phyloP scores from a whole-genome alignment of 2,113 vertebrate genomes.

The Bos indicus region DNA sequence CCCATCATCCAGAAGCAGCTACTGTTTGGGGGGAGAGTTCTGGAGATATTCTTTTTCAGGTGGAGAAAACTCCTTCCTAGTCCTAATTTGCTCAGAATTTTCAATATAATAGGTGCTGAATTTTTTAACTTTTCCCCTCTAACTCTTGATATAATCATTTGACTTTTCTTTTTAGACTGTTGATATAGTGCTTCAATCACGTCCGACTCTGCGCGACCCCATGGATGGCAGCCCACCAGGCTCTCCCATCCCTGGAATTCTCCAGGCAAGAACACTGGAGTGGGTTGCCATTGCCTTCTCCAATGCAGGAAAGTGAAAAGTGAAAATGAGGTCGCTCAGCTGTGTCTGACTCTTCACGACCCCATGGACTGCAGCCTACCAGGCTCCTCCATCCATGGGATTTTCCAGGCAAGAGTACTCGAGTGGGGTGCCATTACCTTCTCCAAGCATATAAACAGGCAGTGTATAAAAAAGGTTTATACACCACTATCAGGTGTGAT shows the following conservation, averaged over 20 bases:
- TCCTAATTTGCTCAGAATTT: neutral
- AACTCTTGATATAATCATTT: neutral
- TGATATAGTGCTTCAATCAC: neutral
- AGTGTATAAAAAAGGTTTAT: neutral
- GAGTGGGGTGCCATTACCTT: neutral
- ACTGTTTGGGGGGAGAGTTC: neutral
- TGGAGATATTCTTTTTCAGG: neutral
- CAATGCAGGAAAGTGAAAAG: neutral
- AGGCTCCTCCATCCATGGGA: neutral
- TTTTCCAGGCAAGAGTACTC: neutral
- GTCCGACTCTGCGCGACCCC: fast-evolving
- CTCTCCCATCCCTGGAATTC: neutral
- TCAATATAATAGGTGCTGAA: neutral
- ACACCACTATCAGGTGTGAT: neutral
- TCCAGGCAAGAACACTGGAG: neutral
- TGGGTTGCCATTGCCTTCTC: neutral
- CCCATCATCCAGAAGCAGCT: neutral
- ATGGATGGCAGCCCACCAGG: neutral
- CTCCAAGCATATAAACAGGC: neutral
- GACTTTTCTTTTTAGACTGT: neutral
- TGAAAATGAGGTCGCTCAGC: too few relatives aligned
- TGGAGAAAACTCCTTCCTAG: neutral
- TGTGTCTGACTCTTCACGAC: fast-evolving
- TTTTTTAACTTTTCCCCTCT: neutral
- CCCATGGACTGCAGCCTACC: neutral